Conservation (phyloP, 2,888 invertebrate species). For the Neoitamus cyanurus region DNA sequence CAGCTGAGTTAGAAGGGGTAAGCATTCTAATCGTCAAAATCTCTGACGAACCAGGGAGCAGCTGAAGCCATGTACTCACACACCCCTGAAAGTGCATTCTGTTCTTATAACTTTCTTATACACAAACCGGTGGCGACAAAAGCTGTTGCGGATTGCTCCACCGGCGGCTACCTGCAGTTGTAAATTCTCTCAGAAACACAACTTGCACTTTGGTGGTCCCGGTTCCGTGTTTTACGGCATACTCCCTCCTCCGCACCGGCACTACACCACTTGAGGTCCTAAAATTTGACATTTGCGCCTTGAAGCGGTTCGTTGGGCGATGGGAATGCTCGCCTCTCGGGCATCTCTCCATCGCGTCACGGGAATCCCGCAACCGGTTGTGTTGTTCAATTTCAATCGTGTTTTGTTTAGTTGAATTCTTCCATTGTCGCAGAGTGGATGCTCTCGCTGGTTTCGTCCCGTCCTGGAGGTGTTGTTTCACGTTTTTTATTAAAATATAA, state of each 20-base stretch:
- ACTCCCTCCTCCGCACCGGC: background rate
- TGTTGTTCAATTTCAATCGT: constrained; percentile 20
- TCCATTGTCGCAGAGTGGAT: background rate
- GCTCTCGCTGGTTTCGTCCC: background rate
- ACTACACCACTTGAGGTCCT: background rate
- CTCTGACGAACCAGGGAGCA: background rate
- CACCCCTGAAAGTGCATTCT: background rate
- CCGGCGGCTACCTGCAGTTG: background rate
- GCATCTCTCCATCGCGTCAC: background rate
- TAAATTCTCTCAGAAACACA: background rate
- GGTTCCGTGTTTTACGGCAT: background rate
- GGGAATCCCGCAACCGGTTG: constrained; percentile 19
- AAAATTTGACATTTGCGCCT: background rate
- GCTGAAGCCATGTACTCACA: background rate
- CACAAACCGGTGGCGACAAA: background rate
- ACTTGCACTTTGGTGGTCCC: background rate
- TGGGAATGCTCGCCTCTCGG: background rate
- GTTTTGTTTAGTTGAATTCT: constrained; percentile 40
- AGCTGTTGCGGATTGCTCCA: background rate
- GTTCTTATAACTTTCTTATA: background rate
- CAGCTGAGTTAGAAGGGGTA: background rate
- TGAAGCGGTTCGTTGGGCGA: background rate
- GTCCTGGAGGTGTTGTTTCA: background rate
- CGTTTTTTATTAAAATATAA: background rate
- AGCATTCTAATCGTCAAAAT: background rate